Evolutionary conservation across 2,113 vertebrate genomes (phyloP).

Genomic region (Leuciscus idus): DNA sequence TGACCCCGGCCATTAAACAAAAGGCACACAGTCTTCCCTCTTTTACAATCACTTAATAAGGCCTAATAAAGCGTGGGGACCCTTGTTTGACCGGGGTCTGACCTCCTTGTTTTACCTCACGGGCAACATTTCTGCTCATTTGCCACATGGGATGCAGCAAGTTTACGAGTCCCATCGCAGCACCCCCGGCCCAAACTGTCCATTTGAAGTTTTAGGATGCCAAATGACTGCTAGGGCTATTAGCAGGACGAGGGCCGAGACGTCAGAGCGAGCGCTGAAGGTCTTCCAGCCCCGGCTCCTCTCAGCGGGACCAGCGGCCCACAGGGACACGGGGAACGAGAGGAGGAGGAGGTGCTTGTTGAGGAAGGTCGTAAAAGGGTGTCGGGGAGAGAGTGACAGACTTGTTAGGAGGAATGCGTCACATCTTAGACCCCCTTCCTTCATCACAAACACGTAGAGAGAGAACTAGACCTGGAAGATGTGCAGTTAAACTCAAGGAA

Average conservation of each 20-base stretch:
- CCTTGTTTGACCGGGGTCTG: conserved; percentile 57
- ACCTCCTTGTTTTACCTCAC: conserved; percentile 56
- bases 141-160: conserved; percentile 55
- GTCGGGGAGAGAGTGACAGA: conserved; percentile 37
- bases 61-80: conserved; percentile 45
- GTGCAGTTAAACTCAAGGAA: not conserved
- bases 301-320: conserved; percentile 22
- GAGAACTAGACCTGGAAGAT: not conserved
- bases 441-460: not conserved
- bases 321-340: conserved; percentile 46
- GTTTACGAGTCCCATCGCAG: conserved; percentile 53
- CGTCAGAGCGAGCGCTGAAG: conserved; percentile 26
- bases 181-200: conserved; percentile 43
- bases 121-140: conserved; percentile 47
- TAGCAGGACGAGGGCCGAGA: conserved; percentile 29
- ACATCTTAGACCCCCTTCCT: conserved; percentile 5
- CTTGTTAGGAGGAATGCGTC: conserved; percentile 55
- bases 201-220: conserved; percentile 61
- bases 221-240: conserved; percentile 48
- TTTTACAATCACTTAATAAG: conserved; percentile 52
- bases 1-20: conserved; percentile 50
- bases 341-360: conserved; percentile 34
- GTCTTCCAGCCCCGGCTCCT: not conserved
- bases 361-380: conserved; percentile 51
- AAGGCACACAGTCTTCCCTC: conserved; percentile 42